These are phyloP conservation scores for Meandrina meandrites DNA, from an alignment of 92 coral and sea anemone genomes.

Conservation along the genomic window DNA sequence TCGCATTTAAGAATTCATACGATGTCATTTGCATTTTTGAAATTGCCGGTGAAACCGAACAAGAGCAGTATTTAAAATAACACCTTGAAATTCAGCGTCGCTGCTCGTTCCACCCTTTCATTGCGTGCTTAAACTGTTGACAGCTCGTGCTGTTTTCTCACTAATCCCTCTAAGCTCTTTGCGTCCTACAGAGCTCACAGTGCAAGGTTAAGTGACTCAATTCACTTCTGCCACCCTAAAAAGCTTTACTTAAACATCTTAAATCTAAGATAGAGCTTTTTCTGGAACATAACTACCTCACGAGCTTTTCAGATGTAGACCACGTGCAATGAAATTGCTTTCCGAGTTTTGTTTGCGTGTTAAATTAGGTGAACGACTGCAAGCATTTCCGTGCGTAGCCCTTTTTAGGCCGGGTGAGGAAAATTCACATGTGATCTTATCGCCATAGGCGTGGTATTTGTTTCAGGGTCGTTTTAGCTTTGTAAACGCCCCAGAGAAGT, in stretches of 20 bases:
- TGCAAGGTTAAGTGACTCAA: constrained; percentile 24
- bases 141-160: not conserved
- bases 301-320: too few species aligned
- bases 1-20: not conserved
- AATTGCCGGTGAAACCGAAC: not conserved
- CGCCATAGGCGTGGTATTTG: constrained; percentile 26
- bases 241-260: not conserved
- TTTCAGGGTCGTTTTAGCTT: not conserved
- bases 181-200: constrained; percentile 33
- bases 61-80: not conserved
- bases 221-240: not conserved
- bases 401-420: not conserved
- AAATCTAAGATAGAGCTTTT: not conserved
- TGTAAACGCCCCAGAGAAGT: constrained; percentile 11
- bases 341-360: not conserved
- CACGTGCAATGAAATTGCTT: not conserved
- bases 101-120: constrained; percentile 10
- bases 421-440: constrained; percentile 24
- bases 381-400: not conserved
- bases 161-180: not conserved
- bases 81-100: not conserved
- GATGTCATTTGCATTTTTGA: not conserved
- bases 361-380: not conserved
- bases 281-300: too few species aligned
- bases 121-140: constrained; percentile 14